phyloP scores from a whole-genome alignment of 1,140 invertebrate species.

The Drosophila watanabei region DNA sequence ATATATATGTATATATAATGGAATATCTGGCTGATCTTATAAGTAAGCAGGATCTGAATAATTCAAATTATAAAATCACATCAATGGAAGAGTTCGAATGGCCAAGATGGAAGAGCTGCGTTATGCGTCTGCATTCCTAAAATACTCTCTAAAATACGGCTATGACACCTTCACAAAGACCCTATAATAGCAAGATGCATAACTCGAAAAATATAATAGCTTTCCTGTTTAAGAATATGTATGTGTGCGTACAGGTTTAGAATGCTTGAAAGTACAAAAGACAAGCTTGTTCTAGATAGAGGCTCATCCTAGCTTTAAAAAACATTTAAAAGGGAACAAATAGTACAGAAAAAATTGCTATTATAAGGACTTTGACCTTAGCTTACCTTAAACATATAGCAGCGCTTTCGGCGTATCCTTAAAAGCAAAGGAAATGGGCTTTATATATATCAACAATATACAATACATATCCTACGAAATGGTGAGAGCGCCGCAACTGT shows the following conservation, averaged over 20 bases:
- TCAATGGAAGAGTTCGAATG: constrained; percentile 53
- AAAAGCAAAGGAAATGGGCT: background rate
- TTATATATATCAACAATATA: constrained; percentile 3
- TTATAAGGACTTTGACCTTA: background rate
- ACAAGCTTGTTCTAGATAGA: no score
- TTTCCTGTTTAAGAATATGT: no score
- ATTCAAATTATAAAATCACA: constrained; percentile 57
- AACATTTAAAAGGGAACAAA: background rate
- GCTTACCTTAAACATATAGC: background rate
- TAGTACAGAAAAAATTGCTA: no score
- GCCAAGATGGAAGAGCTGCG: constrained; percentile 29
- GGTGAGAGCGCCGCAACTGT: constrained; percentile 35
- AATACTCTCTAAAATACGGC: constrained; percentile 14
- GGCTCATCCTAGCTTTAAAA: background rate
- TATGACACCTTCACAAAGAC: constrained; percentile 10
- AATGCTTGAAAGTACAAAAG: background rate
- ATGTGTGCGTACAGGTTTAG: background rate
- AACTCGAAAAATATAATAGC: no score
- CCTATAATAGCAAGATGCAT: background rate
- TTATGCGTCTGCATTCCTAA: constrained; percentile 1
- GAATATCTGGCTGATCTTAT: constrained; percentile 37
- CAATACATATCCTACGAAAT: constrained; percentile 23
- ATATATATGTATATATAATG: constrained; percentile 39
- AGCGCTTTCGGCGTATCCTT: background rate
- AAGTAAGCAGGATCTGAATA: constrained; percentile 29